A percentile compares a stretch with the other conserved stretches of the same genome.
Conservation (phyloP, 2,888 invertebrate genomes). For the Siphlonurus alternatus region DNA sequence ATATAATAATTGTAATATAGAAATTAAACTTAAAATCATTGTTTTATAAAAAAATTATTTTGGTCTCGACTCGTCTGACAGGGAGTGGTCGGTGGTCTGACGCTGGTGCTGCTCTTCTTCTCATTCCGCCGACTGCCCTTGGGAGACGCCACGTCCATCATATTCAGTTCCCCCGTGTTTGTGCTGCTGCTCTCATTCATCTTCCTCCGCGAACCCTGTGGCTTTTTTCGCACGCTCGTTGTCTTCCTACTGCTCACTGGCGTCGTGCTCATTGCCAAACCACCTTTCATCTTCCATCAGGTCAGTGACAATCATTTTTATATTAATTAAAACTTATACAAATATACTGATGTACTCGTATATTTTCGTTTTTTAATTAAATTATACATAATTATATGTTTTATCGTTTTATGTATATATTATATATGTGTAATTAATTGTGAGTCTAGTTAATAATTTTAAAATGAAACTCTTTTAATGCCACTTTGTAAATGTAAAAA, state of each 20-base stretch:
- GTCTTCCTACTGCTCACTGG: constrained; percentile 27
- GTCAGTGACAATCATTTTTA: constrained; percentile 15
- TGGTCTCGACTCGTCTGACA: too few species aligned
- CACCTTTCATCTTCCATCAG: constrained; percentile 27
- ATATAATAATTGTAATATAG: too few species aligned
- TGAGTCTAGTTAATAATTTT: too few species aligned
- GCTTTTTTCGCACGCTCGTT: constrained; percentile 27
- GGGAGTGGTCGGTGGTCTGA: constrained; percentile 30
- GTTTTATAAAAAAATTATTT: too few species aligned
- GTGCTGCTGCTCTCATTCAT: constrained; percentile 29
- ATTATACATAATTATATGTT: constrained; percentile 3
- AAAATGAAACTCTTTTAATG: too few species aligned
- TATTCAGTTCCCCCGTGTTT: constrained; percentile 31
- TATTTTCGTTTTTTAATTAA: neutral
- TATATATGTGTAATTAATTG: too few species aligned
- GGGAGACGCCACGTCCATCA: constrained; percentile 32
- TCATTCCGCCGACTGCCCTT: constrained; percentile 30
- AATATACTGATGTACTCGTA: neutral
- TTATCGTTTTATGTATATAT: too few species aligned
- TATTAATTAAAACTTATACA: too few species aligned
- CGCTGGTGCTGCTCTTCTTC: constrained; percentile 28
- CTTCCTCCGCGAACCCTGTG: constrained; percentile 29
- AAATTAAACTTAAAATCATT: too few species aligned
- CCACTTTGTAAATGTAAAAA: too few species aligned
- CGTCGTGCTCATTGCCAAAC: constrained; percentile 28